Evolutionary conservation across 2,888 invertebrate species (phyloP).

Genomic region (Polymixis flavicincta): DNA sequence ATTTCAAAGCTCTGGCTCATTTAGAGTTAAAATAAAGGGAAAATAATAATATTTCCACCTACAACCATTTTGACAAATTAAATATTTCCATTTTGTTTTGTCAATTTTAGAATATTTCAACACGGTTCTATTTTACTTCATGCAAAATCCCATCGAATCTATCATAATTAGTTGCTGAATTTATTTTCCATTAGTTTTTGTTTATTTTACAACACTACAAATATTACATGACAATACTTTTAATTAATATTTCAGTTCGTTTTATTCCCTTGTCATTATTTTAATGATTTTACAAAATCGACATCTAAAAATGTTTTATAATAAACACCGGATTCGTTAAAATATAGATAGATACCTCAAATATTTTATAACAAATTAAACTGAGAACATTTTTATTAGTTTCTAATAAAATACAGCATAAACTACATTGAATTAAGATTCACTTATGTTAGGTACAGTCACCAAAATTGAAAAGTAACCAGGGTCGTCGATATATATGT

Average conservation of each 20-base stretch:
- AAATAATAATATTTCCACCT: slow-evolving; percentile 4
- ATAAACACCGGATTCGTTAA: slow-evolving; percentile 65
- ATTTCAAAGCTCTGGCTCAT: slow-evolving; percentile 42
- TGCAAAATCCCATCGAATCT: slow-evolving; percentile 75
- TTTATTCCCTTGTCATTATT: slow-evolving; percentile 85
- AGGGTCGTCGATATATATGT: too few relatives aligned
- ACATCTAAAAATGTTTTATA: slow-evolving; percentile 73
- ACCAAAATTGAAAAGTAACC: too few relatives aligned
- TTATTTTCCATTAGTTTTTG: slow-evolving; percentile 63
- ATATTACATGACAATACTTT: slow-evolving; percentile 77
- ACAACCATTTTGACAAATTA: slow-evolving; percentile 16
- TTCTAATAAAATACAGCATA: neutral
- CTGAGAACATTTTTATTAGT: neutral
- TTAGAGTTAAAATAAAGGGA: slow-evolving; percentile 22
- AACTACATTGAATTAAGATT: neutral
- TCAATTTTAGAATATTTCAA: slow-evolving; percentile 38
- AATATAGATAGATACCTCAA: slow-evolving; percentile 65
- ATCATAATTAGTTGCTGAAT: slow-evolving; percentile 67
- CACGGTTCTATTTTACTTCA: slow-evolving; percentile 64
- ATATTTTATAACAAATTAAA: slow-evolving; percentile 41
- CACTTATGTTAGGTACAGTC: neutral
- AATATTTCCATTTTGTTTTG: slow-evolving; percentile 24
- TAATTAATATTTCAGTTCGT: slow-evolving; percentile 87
- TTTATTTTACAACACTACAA: slow-evolving; percentile 78
- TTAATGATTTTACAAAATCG: slow-evolving; percentile 79